phyloP scores from a whole-genome alignment of 2,797 vertebrate genomes.

The Gymnothorax reevesii region DNA sequence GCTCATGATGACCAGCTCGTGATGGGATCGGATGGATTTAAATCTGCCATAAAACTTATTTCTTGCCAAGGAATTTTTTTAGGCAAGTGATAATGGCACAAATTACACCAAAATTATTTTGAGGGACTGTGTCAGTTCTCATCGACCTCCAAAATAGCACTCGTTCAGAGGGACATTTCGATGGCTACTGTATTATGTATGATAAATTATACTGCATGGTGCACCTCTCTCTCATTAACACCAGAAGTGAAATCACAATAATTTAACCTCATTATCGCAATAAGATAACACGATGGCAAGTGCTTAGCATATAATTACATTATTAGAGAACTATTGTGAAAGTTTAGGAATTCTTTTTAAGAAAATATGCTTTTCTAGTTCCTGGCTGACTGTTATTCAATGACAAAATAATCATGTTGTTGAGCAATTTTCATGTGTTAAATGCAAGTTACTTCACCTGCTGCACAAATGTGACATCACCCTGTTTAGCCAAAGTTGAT shows the following conservation, averaged over 20 bases:
- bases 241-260: conserved; percentile 6
- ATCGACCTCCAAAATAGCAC: no score
- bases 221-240: background rate
- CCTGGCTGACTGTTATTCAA: background rate
- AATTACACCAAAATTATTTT: no score
- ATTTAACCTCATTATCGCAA: conserved; percentile 16
- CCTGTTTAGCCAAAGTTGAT: background rate
- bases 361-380: background rate
- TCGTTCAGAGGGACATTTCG: no score
- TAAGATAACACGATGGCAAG: conserved; percentile 13
- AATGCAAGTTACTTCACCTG: background rate
- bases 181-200: no score
- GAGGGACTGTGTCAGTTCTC: no score
- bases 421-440: background rate
- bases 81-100: no score
- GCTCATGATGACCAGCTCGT: no score
- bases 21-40: no score
- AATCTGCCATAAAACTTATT: no score
- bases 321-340: background rate
- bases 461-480: background rate
- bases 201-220: no score
- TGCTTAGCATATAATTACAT: conserved; percentile 9
- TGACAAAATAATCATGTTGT: background rate
- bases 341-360: background rate
- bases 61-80: no score